Conservation (phyloP, 2,888 invertebrate species). For the Saturnia pavonia region DNA sequence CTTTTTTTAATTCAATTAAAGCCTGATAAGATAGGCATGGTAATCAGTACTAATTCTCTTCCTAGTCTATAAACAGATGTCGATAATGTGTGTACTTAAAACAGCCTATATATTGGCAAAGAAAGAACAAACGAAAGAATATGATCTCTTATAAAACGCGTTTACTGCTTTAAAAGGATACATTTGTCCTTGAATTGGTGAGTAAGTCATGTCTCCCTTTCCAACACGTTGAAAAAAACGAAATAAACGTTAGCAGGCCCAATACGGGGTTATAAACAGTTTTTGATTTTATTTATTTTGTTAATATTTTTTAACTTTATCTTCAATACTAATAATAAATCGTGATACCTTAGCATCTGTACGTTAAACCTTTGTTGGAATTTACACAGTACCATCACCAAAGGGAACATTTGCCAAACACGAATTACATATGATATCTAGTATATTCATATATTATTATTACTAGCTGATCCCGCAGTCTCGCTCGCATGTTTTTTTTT, state of each 20-base stretch:
- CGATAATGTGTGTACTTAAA: background rate
- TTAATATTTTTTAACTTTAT: background rate
- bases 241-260: conserved; percentile 23
- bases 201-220: conserved; percentile 38
- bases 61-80: background rate
- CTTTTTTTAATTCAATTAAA: background rate
- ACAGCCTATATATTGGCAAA: background rate
- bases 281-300: conserved; percentile 11
- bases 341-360: background rate
- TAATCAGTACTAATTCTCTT: too few relatives aligned
- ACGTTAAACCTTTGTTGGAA: background rate
- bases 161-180: background rate
- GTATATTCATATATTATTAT: too few relatives aligned
- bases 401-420: too few relatives aligned
- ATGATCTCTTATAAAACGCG: background rate
- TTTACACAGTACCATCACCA: too few relatives aligned
- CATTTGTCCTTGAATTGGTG: conserved; percentile 33
- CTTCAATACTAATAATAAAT: background rate
- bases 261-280: conserved; percentile 28
- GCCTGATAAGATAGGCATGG: background rate
- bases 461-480: too few relatives aligned
- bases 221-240: conserved; percentile 28
- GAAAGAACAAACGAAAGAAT: background rate
- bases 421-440: too few relatives aligned
- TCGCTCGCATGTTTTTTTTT: too few relatives aligned